Percentiles rank a stretch among this genome's conserved stretches.
Evolutionary conservation across 2,888 invertebrate species (phyloP).

Genomic region (Lamproptera curius): DNA sequence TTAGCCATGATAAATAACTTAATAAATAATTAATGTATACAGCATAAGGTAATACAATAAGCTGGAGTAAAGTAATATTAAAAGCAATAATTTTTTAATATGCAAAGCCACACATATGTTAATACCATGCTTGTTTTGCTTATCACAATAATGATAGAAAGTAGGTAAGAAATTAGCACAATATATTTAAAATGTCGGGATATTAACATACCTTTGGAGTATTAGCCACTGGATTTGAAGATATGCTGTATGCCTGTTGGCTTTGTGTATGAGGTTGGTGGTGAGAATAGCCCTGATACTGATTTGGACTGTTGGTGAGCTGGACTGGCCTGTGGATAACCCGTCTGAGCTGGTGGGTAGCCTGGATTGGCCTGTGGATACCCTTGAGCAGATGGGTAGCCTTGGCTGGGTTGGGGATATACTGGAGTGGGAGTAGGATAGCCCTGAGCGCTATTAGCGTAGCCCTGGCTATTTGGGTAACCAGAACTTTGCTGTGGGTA

Average conservation of each 20-base stretch:
- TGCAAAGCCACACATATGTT: conserved; percentile 15
- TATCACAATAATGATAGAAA: conserved; percentile 45
- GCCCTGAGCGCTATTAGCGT: conserved; percentile 31
- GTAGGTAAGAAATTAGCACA: conserved; percentile 28
- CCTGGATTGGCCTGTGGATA: conserved; percentile 38
- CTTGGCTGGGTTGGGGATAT: conserved; percentile 42
- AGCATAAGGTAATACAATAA: no score
- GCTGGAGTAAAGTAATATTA: no score
- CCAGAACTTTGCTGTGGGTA: conserved; percentile 28
- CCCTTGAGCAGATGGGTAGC: conserved; percentile 36
- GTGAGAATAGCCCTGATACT: conserved; percentile 48
- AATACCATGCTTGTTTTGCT: conserved; percentile 43
- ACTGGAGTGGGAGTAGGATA: conserved; percentile 33
- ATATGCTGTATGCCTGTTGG: conserved; percentile 45
- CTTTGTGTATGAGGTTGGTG: conserved; percentile 40
- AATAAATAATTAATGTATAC: no score
- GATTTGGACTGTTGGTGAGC: conserved; percentile 41
- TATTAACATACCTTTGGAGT: conserved; percentile 53
- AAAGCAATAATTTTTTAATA: no score
- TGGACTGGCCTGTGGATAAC: conserved; percentile 34
- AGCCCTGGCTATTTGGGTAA: conserved; percentile 24
- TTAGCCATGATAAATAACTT: no score
- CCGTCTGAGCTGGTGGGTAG: conserved; percentile 30
- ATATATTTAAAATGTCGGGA: conserved; percentile 8
- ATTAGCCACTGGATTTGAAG: conserved; percentile 40